Evolutionary conservation across 2,113 vertebrate genomes (phyloP), one percentile per base, ranked within the genome.

Genomic region (Oriolus oriolus): DNA sequence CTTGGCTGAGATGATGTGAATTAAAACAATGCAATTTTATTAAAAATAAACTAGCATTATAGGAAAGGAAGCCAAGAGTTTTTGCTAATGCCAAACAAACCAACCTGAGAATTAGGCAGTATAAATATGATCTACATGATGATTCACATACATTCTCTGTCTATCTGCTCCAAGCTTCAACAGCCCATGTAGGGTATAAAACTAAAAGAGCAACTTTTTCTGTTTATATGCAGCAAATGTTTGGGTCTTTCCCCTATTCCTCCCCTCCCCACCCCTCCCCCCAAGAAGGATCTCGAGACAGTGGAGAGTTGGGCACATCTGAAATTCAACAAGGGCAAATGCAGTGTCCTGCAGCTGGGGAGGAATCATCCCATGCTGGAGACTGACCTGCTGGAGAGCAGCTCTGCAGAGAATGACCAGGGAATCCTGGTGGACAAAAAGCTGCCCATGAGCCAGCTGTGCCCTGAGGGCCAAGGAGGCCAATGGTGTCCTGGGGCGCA

Each of bases 21-120:
- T 54, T 56, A 56, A 66, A 80, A 45, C 31, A 1, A 31, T 61
- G 73, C 22, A 71, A 73, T 91, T 93, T 95, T 95, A 94, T 95
- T 95, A 80, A 95, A 96, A 94, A 93, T 91, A 94, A 95, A 93
- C 56, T 35, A 73, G 52, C 42, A 39, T 95, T 92, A 82, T 35
- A 93, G 53, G 76, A 89, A 87, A 95, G 92, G 92, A 93, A 95
- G 63, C 53, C 82, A 59, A 0, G 19, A 84, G 74, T 79, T 88
- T 73, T 92, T 95, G 87, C 89, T 95, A 93, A 96, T 97, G 83
- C 69, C 96, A 92, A 90, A 59, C 69, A 91, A 97, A 87, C 90
- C 89, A 92, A 85, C 60, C 70, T 87, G 83, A 82, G 73, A 60
- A 91, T 88, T 93, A 93, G 90, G 73, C 87, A 96, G 79, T 89